Conservation (phyloP, 2,797 vertebrate genomes). For the Artibeus jamaicensis region DNA sequence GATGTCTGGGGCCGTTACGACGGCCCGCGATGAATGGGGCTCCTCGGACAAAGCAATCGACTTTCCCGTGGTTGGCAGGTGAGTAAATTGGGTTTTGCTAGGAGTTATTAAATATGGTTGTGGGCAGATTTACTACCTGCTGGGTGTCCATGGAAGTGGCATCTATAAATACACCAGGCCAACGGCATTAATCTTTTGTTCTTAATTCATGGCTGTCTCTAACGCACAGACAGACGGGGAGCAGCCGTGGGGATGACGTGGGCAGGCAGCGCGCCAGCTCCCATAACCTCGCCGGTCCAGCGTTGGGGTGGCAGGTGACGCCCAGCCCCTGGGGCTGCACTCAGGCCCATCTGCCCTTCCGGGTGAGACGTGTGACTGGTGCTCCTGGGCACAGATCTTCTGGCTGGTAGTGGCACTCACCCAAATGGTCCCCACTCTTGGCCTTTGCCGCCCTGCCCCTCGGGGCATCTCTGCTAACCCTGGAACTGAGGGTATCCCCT, state of each 20-base stretch:
- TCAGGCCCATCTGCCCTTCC: background rate
- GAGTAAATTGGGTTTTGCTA: constrained; percentile 74
- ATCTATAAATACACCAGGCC: constrained; percentile 55
- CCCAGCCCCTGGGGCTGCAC: background rate
- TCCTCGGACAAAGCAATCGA: constrained; percentile 65
- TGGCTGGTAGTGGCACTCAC: background rate
- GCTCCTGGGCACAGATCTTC: background rate
- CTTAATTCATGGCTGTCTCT: constrained; percentile 51
- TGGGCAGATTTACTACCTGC: constrained; percentile 75
- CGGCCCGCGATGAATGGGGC: constrained; percentile 20
- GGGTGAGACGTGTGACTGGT: accelerated
- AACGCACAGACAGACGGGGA: background rate
- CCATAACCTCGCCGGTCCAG: accelerated
- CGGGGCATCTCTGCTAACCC: background rate
- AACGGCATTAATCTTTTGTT: constrained; percentile 35
- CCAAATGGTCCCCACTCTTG: too few species aligned
- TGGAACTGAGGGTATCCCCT: background rate
- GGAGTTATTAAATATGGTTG: constrained; percentile 70
- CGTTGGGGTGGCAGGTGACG: background rate
- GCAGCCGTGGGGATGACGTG: background rate
- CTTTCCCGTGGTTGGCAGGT: constrained; percentile 73
- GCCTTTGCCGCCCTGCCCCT: background rate
- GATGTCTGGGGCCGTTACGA: constrained; percentile 2
- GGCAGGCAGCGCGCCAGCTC: background rate
- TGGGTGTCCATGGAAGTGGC: constrained; percentile 33